These are phyloP conservation scores for Rutpela maculata DNA, from an alignment of 2,888 invertebrate species.

Conservation along the genomic window DNA sequence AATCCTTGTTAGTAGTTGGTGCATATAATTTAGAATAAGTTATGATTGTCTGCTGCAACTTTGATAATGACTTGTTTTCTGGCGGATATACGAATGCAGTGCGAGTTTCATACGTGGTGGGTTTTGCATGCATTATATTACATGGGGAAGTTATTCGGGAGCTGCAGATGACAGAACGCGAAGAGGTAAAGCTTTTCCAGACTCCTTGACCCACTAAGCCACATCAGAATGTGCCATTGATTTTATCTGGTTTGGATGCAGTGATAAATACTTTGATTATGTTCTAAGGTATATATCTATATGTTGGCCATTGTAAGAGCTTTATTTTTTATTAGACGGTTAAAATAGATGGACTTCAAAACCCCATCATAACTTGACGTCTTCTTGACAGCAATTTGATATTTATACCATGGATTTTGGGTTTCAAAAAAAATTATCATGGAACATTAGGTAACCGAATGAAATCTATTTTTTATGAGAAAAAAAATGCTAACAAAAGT, in stretches of 20 bases:
- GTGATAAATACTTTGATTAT: background rate
- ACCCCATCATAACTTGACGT: no score
- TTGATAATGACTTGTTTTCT: constrained; percentile 68
- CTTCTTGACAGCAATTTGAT: no score
- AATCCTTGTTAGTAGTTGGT: constrained; percentile 63
- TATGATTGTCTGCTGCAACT: constrained; percentile 68
- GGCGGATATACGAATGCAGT: constrained; percentile 45
- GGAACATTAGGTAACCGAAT: no score
- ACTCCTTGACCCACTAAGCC: constrained; percentile 24
- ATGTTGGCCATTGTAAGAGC: no score
- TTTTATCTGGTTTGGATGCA: constrained; percentile 7
- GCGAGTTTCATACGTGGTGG: constrained; percentile 7
- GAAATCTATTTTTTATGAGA: no score
- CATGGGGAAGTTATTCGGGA: constrained; percentile 15
- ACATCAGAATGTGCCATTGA: background rate
- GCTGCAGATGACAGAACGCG: constrained; percentile 49
- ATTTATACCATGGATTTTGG: no score
- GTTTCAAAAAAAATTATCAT: no score
- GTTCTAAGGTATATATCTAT: no score
- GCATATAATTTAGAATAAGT: constrained; percentile 65
- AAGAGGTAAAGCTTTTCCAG: constrained; percentile 47
- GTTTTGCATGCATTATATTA: constrained; percentile 17
- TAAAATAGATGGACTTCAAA: no score
- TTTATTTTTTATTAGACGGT: no score
- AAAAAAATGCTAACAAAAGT: no score